Percentiles rank a stretch among this genome's conserved stretches.
Conservation (phyloP, 2,888 invertebrate species). For the Cabera pusaria region DNA sequence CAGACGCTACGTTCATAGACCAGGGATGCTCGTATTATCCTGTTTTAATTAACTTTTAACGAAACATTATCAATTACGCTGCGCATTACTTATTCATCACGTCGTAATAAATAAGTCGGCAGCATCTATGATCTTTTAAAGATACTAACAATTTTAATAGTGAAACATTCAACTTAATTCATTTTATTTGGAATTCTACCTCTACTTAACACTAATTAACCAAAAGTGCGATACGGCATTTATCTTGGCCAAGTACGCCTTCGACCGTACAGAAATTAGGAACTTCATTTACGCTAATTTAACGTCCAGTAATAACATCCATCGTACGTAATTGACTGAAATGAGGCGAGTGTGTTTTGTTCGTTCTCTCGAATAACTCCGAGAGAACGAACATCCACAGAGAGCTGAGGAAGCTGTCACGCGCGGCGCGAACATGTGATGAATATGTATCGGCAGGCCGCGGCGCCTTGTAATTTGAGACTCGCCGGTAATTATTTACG, state of each 20-base stretch:
- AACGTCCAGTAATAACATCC: conserved; percentile 24
- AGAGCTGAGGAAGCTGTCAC: conserved; percentile 78
- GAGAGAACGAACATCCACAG: conserved; percentile 32
- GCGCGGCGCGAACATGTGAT: conserved; percentile 77
- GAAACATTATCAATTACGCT: conserved; percentile 3
- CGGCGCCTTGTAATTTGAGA: conserved; percentile 82
- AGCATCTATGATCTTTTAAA: too few species aligned
- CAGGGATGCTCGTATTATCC: conserved; percentile 1
- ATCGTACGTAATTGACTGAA: conserved; percentile 36
- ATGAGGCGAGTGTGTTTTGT: conserved; percentile 38
- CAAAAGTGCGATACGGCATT: too few species aligned
- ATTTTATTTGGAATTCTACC: too few species aligned
- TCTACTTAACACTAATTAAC: too few species aligned
- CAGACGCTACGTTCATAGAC: conserved; percentile 3
- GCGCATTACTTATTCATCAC: not conserved
- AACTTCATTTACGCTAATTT: conserved; percentile 23
- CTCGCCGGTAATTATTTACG: conserved; percentile 82
- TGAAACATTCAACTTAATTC: too few species aligned
- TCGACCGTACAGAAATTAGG: conserved; percentile 8
- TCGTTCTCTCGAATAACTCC: conserved; percentile 14
- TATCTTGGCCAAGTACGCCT: too few species aligned
- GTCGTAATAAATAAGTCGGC: not conserved
- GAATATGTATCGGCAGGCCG: conserved; percentile 77
- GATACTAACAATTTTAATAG: too few species aligned
- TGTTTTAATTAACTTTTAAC: conserved; percentile 5